Conservation (phyloP, 1,140 invertebrate genomes). For the Nasonia vitripennis region DNA sequence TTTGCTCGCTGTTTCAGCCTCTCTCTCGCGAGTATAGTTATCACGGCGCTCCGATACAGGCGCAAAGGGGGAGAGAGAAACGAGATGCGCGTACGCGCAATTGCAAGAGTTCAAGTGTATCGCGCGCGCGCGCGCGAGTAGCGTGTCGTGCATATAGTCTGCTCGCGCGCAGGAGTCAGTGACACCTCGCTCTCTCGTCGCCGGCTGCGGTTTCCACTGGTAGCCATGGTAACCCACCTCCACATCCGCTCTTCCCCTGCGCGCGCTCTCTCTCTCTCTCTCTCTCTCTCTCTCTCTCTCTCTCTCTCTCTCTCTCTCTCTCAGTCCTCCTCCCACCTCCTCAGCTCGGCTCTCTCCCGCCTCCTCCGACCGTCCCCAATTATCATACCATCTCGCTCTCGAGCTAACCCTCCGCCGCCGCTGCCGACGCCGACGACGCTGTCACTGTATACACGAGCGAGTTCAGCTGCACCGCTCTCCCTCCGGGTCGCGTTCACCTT, state of each 20-base stretch:
- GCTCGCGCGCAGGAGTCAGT: constrained; percentile 68
- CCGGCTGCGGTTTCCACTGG: constrained; percentile 67
- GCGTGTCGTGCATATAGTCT: background rate
- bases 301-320: constrained; percentile 11
- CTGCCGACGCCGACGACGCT: constrained; percentile 15
- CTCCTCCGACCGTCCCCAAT: constrained; percentile 60
- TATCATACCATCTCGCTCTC: constrained; percentile 68
- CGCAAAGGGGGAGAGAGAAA: background rate
- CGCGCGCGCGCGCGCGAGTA: background rate
- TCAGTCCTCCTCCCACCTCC: constrained; percentile 49
- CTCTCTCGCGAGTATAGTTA: background rate
- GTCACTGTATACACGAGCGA: constrained; percentile 24
- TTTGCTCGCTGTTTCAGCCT: no score
- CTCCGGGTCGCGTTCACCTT: background rate
- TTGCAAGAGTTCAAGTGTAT: constrained; percentile 29
- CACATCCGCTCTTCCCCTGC: constrained; percentile 44
- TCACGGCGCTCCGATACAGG: background rate
- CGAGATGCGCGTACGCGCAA: constrained; percentile 15
- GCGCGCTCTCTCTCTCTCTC: background rate
- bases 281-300: no score
- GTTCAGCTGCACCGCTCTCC: constrained; percentile 22
- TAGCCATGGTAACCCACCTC: constrained; percentile 71
- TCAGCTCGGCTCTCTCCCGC: constrained; percentile 33
- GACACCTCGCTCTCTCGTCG: constrained; percentile 69
- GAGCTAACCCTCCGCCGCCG: constrained; percentile 39